Percentiles rank a stretch among this genome's conserved stretches.
Conservation (phyloP, 2,113 vertebrate species). For the Oreochromis niloticus region DNA sequence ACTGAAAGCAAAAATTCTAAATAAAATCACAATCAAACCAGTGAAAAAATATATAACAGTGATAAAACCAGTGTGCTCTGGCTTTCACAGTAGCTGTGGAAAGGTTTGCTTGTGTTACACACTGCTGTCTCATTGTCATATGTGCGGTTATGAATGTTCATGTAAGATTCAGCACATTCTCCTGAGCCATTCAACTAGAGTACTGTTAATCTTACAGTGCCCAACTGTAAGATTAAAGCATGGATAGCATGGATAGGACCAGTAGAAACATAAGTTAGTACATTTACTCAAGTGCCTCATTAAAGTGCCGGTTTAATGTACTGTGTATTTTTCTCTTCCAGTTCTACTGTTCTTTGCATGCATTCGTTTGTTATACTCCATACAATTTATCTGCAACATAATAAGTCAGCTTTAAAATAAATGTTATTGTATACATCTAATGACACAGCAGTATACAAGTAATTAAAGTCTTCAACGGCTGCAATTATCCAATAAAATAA, state of each 20-base stretch:
- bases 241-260: not conserved
- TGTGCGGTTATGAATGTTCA: not conserved
- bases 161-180: not conserved
- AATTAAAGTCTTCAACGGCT: not conserved
- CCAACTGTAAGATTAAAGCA: not conserved
- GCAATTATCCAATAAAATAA: not conserved
- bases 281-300: not conserved
- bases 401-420: not conserved
- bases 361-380: not conserved
- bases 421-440: not conserved
- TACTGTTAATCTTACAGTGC: not conserved
- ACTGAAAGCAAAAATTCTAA: not conserved
- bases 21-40: not conserved
- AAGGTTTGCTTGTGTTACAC: not conserved
- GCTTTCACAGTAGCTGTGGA: not conserved
- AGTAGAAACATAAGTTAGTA: not conserved
- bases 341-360: not conserved
- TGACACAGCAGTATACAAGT: not conserved
- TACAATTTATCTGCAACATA: not conserved
- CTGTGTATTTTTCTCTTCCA: not conserved
- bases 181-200: not conserved
- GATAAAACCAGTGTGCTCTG: not conserved
- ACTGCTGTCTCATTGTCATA: not conserved
- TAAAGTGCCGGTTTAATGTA: not conserved
- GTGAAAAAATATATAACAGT: not conserved